Conservation (phyloP, 2,888 invertebrate genomes). For the Andrena bucephala region DNA sequence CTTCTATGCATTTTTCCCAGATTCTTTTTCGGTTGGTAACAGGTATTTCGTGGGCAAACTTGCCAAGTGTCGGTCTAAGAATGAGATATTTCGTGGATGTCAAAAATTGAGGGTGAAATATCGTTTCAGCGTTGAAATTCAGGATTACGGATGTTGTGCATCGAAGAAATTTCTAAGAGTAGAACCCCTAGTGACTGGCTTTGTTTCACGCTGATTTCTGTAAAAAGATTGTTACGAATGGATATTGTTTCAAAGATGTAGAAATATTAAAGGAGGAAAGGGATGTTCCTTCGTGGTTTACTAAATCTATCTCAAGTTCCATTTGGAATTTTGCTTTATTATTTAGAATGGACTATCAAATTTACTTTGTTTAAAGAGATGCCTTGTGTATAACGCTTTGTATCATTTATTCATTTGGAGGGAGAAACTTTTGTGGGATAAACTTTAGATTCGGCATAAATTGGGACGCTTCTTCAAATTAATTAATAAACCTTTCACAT, state of each 20-base stretch:
- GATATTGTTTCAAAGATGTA: neutral
- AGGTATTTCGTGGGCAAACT: constrained; percentile 1
- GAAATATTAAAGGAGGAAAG: too few species aligned
- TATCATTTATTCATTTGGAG: too few species aligned
- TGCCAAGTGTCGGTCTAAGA: neutral
- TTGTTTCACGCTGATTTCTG: neutral
- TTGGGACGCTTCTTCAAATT: too few species aligned
- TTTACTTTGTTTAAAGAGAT: too few species aligned
- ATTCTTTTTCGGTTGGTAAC: constrained; percentile 3
- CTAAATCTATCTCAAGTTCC: too few species aligned
- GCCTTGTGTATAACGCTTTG: too few species aligned
- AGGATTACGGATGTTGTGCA: neutral
- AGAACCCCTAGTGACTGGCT: neutral
- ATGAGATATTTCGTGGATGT: constrained; percentile 17
- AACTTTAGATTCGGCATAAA: too few species aligned
- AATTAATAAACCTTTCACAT: too few species aligned
- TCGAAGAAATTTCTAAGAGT: neutral
- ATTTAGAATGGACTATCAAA: too few species aligned
- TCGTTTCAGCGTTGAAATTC: constrained; percentile 2
- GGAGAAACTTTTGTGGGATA: too few species aligned
- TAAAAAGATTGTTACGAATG: neutral
- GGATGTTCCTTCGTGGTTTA: too few species aligned
- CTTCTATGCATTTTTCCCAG: constrained; percentile 15
- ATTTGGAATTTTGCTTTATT: too few species aligned
- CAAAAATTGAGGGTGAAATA: constrained; percentile 20